A percentile compares a stretch with the other conserved stretches of the same genome.
Evolutionary conservation across 2,888 invertebrate species (phyloP).

Genomic region (Ernsta delagoae): DNA sequence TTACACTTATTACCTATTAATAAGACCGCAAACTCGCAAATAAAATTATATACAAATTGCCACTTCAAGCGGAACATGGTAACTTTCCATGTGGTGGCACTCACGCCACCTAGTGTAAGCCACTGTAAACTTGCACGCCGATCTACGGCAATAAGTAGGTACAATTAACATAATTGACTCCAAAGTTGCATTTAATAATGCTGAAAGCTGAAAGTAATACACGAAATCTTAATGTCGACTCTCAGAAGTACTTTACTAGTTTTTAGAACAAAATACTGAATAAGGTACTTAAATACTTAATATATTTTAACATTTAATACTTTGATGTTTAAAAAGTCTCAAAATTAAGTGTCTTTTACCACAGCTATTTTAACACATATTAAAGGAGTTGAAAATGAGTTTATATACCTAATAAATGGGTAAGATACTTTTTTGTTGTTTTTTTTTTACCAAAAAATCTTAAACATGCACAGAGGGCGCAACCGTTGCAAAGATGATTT

Average conservation of each 20-base stretch:
- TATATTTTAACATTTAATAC: no score
- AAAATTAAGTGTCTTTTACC: no score
- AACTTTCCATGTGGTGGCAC: conserved; percentile 62
- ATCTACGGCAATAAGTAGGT: conserved; percentile 18
- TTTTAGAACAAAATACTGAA: neutral
- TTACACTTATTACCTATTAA: neutral
- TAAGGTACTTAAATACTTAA: no score
- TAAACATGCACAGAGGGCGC: neutral
- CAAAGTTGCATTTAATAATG: neutral
- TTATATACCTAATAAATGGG: no score
- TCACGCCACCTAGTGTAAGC: conserved; percentile 60
- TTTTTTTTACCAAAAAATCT: neutral
- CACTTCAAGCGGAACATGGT: conserved; percentile 37
- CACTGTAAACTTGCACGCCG: conserved; percentile 39
- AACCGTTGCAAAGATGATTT: conserved; percentile 40
- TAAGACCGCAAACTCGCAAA: conserved; percentile 23
- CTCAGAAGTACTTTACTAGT: neutral
- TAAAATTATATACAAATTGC: conserved; percentile 20
- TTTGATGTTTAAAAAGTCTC: no score
- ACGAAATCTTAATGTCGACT: neutral
- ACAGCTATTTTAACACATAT: no score
- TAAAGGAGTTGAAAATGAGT: no score
- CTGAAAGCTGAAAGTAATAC: neutral
- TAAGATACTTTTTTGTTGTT: no score
- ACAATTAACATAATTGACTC: conserved; percentile 26